These are phyloP conservation scores for Pterostichus niger DNA, from an alignment of 2,888 invertebrate species.

Conservation along the genomic window DNA sequence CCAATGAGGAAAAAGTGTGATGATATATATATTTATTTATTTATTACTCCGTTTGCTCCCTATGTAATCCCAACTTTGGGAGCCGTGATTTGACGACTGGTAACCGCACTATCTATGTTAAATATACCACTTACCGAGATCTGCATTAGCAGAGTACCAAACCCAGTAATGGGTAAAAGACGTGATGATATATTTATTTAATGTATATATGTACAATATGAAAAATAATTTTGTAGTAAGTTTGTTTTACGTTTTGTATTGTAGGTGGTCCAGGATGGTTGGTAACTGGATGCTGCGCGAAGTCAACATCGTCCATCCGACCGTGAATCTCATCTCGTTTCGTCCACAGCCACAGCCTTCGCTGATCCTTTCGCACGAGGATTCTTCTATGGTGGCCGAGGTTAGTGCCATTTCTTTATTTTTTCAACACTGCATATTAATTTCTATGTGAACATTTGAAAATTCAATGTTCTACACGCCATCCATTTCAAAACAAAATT, in stretches of 20 bases:
- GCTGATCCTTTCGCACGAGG: constrained; percentile 44
- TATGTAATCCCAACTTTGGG: too few species aligned
- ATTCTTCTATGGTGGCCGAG: constrained; percentile 56
- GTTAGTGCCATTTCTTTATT: constrained; percentile 34
- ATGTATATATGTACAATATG: not conserved
- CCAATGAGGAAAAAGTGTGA: too few species aligned
- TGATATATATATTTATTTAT: too few species aligned
- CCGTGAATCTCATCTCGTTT: constrained; percentile 40
- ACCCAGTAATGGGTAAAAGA: too few species aligned
- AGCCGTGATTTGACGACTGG: too few species aligned
- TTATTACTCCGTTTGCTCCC: too few species aligned
- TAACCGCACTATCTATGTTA: too few species aligned
- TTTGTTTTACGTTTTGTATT: constrained; percentile 48
- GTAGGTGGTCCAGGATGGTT: constrained; percentile 39
- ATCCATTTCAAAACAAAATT: too few species aligned
- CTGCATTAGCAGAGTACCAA: too few species aligned
- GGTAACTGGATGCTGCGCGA: constrained; percentile 51
- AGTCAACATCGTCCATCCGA: constrained; percentile 18
- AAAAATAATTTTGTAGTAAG: not conserved
- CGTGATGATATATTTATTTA: too few species aligned
- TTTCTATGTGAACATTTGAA: constrained; percentile 21
- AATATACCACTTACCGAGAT: too few species aligned
- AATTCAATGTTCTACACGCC: not conserved
- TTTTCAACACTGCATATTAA: constrained; percentile 13
- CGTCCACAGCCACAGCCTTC: constrained; percentile 20